These are phyloP conservation scores for Ormyrus thymus DNA, from an alignment of 2,888 invertebrate genomes.

Conservation along the genomic window DNA sequence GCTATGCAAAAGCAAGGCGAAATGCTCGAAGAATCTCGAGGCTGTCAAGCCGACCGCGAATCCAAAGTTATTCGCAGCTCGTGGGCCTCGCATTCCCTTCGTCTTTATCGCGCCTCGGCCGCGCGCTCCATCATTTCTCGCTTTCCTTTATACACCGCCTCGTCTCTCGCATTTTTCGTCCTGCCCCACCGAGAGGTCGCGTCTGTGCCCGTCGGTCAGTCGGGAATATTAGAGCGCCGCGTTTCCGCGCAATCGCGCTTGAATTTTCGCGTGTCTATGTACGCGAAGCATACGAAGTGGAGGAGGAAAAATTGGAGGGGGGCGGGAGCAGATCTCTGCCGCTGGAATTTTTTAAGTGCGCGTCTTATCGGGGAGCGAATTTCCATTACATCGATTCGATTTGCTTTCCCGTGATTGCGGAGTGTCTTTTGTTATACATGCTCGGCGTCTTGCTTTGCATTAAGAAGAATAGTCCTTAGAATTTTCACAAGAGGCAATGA, in stretches of 20 bases:
- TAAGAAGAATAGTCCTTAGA: conserved; percentile 23
- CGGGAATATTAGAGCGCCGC: not conserved
- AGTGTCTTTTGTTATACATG: not conserved
- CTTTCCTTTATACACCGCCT: conserved; percentile 2
- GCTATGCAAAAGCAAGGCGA: not conserved
- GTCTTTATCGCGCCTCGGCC: conserved; percentile 7
- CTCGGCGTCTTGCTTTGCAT: conserved; percentile 12
- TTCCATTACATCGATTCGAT: conserved; percentile 47
- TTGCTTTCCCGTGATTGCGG: conserved; percentile 15
- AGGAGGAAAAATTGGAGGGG: conserved; percentile 1
- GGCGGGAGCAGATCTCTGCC: conserved; percentile 29
- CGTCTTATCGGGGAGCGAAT: conserved; percentile 15
- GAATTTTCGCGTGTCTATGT: conserved; percentile 2
- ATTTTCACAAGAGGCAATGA: conserved; percentile 32
- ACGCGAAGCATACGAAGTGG: not conserved
- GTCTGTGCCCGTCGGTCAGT: not conserved
- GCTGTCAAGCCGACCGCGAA: not conserved
- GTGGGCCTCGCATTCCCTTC: conserved; percentile 16
- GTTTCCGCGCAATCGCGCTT: not conserved
- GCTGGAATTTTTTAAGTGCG: conserved; percentile 10
- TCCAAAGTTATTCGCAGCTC: conserved; percentile 28
- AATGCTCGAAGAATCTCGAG: conserved; percentile 1
- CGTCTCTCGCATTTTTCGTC: not conserved
- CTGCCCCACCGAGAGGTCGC: not conserved
- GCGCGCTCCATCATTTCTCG: conserved; percentile 11